Base-by-base conservation (phyloP, 2,888 invertebrate species). In the Blastobasis adustella region DNA sequence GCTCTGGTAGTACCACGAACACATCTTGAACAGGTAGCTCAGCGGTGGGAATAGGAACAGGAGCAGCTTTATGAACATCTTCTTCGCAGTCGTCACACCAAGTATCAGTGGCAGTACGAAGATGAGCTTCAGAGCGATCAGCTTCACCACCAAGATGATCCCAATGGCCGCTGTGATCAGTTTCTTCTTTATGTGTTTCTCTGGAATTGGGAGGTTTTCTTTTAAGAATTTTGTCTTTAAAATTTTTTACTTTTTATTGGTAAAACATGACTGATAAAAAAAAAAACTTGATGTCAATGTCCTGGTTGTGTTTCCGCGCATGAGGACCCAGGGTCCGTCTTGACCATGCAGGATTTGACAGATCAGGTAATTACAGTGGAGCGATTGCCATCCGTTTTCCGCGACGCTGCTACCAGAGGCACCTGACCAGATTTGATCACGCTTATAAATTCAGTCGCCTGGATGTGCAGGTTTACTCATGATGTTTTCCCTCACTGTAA, bases 31-130 rank as follows among this genome's bases (percentile, higher is more conserved):
- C 55, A 96, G 90, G 72, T 95, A 94, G 51, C 94, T 92, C 56
- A 96, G 78, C 0, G 95, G 94, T 0, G 96, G 96, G 81, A 96
- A 95, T 43, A 96, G 70, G 89, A 96, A 96, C 36, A 96, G 89
- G 9, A 96, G 77, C 49, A 95, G 83, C 71, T 96, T 96, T 45
- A 96, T 84, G 67, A 96, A 90, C 64, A 96, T 88, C 75, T 96
- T 96, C 82, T 96, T 96, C 4, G 96, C 96, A 0, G 95, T 92
- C 0, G 93, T 93, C 10, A 95, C 92, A 3, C 96, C 96, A 61
- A 96, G 90, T 48, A 96, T 81, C 48, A 95, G 78, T 0, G 96
- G 96, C 56, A 95, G 80, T 23, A 96, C 89, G 84, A 96, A 95
- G 69, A 96, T 89, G 57, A 95, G 82, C 80, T 95, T 95, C 63